phyloP scores from a whole-genome alignment of 2,113 vertebrate species.

The Motacilla alba region DNA sequence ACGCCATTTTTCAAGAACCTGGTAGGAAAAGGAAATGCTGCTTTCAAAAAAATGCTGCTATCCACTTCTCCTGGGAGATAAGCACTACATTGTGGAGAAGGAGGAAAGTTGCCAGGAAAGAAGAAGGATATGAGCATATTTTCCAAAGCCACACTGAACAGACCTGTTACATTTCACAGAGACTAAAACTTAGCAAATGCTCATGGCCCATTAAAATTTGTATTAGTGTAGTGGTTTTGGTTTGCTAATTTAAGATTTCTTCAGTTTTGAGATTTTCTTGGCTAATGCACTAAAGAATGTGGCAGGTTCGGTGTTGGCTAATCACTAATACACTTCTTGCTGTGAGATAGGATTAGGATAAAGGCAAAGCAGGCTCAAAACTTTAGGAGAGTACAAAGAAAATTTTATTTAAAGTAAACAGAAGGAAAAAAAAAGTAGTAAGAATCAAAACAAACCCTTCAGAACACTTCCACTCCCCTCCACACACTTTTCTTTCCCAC shows the following conservation, averaged over 20 bases:
- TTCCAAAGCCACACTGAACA: constrained; percentile 29
- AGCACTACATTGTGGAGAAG: background rate
- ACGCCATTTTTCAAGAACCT: background rate
- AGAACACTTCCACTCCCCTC: too few relatives aligned
- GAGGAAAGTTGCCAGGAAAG: constrained; percentile 3
- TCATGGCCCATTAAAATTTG: background rate
- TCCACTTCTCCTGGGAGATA: background rate
- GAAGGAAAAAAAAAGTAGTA: background rate
- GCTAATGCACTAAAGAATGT: background rate
- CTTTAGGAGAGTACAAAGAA: background rate
- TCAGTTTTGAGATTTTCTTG: background rate
- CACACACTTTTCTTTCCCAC: too few relatives aligned
- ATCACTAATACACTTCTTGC: background rate
- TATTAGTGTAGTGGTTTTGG: background rate
- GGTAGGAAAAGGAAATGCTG: background rate
- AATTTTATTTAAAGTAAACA: background rate
- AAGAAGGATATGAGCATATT: background rate
- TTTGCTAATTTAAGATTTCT: background rate
- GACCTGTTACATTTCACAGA: constrained; percentile 4
- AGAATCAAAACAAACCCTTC: background rate
- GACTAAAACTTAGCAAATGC: constrained; percentile 57
- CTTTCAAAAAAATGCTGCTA: background rate
- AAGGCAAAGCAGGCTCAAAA: background rate
- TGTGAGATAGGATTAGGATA: background rate
- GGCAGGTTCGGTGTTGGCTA: background rate